phyloP scores from a whole-genome alignment of 2,888 invertebrate species.

The Augochlorella aurata region DNA sequence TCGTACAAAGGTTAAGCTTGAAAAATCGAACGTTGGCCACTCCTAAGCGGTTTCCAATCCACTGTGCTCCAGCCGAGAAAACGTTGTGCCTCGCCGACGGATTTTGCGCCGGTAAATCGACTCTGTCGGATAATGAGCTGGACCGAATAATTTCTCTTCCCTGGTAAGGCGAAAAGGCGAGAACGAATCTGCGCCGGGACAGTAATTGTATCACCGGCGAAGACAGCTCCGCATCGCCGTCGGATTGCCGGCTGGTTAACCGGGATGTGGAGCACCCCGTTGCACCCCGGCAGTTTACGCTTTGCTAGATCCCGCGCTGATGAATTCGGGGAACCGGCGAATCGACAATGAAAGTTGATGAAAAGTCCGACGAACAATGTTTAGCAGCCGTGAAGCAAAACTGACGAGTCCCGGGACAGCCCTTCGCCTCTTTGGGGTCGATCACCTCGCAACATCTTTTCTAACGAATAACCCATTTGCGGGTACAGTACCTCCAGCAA shows the following conservation, averaged over 20 bases:
- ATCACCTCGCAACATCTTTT: neutral
- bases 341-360: neutral
- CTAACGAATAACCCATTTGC: neutral
- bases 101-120: constrained; percentile 61
- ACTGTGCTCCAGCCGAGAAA: no score
- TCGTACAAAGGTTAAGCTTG: no score
- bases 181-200: constrained; percentile 30
- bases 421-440: neutral
- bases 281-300: neutral
- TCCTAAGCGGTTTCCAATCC: no score
- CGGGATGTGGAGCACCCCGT: constrained; percentile 2
- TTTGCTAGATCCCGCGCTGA: neutral
- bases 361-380: constrained; percentile 1
- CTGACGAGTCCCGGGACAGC: neutral
- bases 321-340: constrained; percentile 1
- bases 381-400: neutral
- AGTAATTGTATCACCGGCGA: constrained; percentile 51
- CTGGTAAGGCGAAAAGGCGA: constrained; percentile 43
- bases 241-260: constrained; percentile 34
- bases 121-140: constrained; percentile 59
- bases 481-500: no score
- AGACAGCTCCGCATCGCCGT: constrained; percentile 23
- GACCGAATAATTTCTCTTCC: constrained; percentile 59
- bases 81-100: neutral
- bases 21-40: no score